A percentile compares a stretch with the other conserved stretches of the same genome.
phyloP scores from a whole-genome alignment of 2,888 invertebrate species.

The Clepsis dumicolana region DNA sequence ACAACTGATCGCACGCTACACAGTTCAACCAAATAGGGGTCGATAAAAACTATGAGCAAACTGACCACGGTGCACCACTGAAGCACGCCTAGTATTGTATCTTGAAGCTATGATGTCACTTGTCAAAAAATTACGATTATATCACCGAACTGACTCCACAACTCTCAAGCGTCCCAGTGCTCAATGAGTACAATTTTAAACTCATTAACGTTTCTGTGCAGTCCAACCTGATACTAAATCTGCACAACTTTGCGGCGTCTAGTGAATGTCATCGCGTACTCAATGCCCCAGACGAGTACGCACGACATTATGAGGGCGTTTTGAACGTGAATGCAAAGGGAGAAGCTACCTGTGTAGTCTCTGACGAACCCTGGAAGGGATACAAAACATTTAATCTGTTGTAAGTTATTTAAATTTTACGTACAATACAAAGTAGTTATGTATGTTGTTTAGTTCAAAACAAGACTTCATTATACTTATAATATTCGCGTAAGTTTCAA shows the following conservation, averaged over 20 bases:
- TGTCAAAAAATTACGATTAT: constrained; percentile 1
- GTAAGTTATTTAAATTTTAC: neutral
- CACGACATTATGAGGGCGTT: constrained; percentile 89
- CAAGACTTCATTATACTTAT: neutral
- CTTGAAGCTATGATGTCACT: constrained; percentile 12
- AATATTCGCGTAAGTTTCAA: neutral
- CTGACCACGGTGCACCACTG: neutral
- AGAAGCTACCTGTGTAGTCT: constrained; percentile 89
- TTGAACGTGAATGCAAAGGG: constrained; percentile 90
- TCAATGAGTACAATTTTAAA: neutral
- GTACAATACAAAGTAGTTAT: too few relatives aligned
- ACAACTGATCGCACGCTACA: neutral
- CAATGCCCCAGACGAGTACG: constrained; percentile 89
- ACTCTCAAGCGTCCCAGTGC: constrained; percentile 2
- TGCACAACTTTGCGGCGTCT: constrained; percentile 80
- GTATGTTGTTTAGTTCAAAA: too few relatives aligned
- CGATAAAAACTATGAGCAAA: neutral
- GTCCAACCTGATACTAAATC: constrained; percentile 61
- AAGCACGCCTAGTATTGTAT: neutral
- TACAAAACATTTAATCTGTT: neutral
- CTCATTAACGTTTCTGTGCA: neutral
- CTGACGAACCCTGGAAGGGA: constrained; percentile 88
- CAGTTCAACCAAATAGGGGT: neutral
- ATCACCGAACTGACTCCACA: constrained; percentile 9
- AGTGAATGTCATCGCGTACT: constrained; percentile 82